phyloP scores from a whole-genome alignment of 2,797 vertebrate genomes.

The Craterocephalus amniculus region DNA sequence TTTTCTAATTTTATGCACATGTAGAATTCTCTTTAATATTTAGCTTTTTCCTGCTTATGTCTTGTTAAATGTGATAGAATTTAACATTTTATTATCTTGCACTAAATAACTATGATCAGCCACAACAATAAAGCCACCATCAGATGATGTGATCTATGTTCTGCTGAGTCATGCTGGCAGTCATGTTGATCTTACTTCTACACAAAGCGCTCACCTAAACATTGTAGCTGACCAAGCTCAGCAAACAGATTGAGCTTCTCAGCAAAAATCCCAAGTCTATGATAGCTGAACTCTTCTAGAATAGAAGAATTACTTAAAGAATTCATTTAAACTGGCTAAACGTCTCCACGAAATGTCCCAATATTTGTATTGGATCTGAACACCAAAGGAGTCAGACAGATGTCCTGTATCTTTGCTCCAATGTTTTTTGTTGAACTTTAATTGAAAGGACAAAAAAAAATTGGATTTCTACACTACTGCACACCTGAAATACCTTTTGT shows the following conservation, averaged over 20 bases:
- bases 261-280: slow-evolving; percentile 3
- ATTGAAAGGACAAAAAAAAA: not conserved
- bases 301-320: not conserved
- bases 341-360: not conserved
- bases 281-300: not conserved
- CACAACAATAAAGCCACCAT: not conserved
- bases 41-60: not conserved
- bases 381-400: no score
- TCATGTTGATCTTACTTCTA: not conserved
- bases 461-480: not conserved
- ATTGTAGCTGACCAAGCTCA: slow-evolving; percentile 11
- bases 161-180: not conserved
- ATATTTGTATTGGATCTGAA: no score
- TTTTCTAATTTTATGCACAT: not conserved
- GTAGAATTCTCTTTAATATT: not conserved
- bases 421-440: not conserved
- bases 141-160: not conserved
- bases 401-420: not conserved
- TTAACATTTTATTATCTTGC: not conserved
- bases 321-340: not conserved
- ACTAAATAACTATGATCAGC: not conserved
- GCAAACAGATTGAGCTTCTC: not conserved
- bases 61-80: no score
- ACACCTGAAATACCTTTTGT: not conserved
- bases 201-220: slow-evolving; percentile 2